These are phyloP conservation scores for Norana najaformis DNA, from an alignment of 2,888 invertebrate genomes.

Conservation along the genomic window DNA sequence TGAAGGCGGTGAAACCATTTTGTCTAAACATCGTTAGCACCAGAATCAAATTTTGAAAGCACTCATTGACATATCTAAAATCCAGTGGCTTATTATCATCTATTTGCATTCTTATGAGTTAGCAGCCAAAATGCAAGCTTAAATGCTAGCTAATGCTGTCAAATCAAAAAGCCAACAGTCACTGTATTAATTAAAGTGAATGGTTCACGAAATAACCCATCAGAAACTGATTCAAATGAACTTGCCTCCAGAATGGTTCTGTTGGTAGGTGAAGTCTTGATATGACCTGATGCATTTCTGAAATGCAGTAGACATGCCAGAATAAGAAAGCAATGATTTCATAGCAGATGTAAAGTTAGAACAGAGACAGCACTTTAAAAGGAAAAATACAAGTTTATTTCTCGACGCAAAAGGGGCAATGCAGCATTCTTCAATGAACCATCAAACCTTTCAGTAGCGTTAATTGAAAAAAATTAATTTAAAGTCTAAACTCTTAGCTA, in stretches of 20 bases:
- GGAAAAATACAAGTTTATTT: too few relatives aligned
- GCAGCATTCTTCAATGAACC: neutral
- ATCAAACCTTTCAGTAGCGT: neutral
- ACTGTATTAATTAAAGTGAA: neutral
- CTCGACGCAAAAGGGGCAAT: neutral
- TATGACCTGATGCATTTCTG: conserved; percentile 13
- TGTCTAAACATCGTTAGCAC: neutral
- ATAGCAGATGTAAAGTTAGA: too few relatives aligned
- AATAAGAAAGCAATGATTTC: too few relatives aligned
- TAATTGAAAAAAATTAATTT: neutral
- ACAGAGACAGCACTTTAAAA: too few relatives aligned
- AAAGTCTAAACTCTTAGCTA: neutral
- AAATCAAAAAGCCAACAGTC: neutral
- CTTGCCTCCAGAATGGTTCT: neutral
- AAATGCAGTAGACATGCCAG: neutral
- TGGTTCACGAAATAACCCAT: neutral
- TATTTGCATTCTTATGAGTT: neutral
- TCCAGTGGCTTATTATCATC: neutral
- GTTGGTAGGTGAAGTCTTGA: neutral
- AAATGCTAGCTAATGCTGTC: neutral
- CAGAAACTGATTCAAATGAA: neutral
- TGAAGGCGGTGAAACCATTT: neutral
- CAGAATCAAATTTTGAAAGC: neutral
- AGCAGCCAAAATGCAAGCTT: neutral
- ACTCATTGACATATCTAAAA: neutral